Conservation (phyloP, 2,888 invertebrate species). For the Hypsopygia costalis region DNA sequence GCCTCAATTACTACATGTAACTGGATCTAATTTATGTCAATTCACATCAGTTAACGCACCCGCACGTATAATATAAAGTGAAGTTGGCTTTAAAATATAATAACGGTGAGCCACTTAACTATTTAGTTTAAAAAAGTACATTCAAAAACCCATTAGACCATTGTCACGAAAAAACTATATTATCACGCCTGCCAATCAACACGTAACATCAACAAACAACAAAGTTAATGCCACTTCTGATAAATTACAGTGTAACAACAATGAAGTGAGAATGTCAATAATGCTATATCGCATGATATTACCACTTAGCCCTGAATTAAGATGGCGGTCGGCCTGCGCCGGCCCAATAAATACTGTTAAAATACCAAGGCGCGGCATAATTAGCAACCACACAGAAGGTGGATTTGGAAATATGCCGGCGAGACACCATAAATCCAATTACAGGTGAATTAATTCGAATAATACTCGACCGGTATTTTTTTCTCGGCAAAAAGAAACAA, state of each 20-base stretch:
- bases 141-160: too few species aligned
- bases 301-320: slow-evolving; percentile 40
- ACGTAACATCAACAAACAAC: too few species aligned
- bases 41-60: too few species aligned
- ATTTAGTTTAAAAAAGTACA: too few species aligned
- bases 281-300: slow-evolving; percentile 26
- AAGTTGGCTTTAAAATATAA: too few species aligned
- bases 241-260: slow-evolving; percentile 12
- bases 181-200: too few species aligned
- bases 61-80: too few species aligned
- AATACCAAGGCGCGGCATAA: slow-evolving; percentile 54
- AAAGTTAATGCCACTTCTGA: too few species aligned
- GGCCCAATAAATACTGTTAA: slow-evolving; percentile 56
- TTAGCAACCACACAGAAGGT: slow-evolving; percentile 54
- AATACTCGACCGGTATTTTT: slow-evolving; percentile 40
- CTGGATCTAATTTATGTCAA: too few species aligned
- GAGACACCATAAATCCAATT: slow-evolving; percentile 64
- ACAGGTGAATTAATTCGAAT: slow-evolving; percentile 63
- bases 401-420: slow-evolving; percentile 46
- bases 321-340: slow-evolving; percentile 30
- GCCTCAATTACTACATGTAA: too few species aligned
- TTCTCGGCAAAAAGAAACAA: slow-evolving; percentile 19
- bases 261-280: slow-evolving; percentile 28
- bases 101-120: too few species aligned
- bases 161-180: too few species aligned